Percentiles rank a stretch among this genome's conserved stretches.
Conservation (phyloP, 2,113 vertebrate species). For the Lepus europaeus region DNA sequence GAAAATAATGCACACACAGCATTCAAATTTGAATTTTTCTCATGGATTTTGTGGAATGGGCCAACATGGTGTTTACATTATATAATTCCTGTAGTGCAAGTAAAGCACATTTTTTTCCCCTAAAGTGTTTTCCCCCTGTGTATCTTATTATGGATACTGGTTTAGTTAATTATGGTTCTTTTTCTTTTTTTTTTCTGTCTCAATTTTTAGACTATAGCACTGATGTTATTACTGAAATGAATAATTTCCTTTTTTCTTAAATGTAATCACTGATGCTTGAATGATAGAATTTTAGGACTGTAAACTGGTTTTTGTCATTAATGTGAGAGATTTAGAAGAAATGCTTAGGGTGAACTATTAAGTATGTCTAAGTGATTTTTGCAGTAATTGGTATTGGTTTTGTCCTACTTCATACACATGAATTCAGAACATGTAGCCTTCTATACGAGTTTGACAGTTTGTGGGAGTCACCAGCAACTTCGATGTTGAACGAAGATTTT, state of each 20-base stretch:
- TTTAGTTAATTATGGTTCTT: constrained; percentile 80
- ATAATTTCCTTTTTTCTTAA: constrained; percentile 89
- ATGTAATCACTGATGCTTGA: constrained; percentile 96
- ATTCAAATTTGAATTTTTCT: constrained; percentile 85
- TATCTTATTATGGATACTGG: constrained; percentile 87
- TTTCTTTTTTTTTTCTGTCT: neutral
- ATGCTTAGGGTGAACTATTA: constrained; percentile 95
- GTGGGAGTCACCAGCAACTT: constrained; percentile 91
- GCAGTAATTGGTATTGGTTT: constrained; percentile 86
- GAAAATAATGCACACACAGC: constrained; percentile 71
- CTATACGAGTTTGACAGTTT: constrained; percentile 83
- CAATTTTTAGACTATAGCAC: constrained; percentile 83
- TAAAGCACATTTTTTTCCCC: constrained; percentile 85
- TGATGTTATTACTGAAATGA: constrained; percentile 89
- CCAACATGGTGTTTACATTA: constrained; percentile 90
- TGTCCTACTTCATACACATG: constrained; percentile 84
- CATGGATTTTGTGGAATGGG: constrained; percentile 83
- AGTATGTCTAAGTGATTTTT: constrained; percentile 89
- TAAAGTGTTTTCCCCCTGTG: constrained; percentile 78
- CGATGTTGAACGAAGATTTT: constrained; percentile 96
- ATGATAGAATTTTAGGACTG: constrained; percentile 97
- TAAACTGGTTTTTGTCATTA: constrained; percentile 95
- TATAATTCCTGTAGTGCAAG: constrained; percentile 88
- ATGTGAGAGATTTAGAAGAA: constrained; percentile 96
- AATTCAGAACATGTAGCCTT: constrained; percentile 85